Percentiles rank a stretch among this genome's conserved stretches.
These are phyloP conservation scores for Drosophila paulistorum DNA, from an alignment of 1,140 invertebrate genomes.

Conservation along the genomic window DNA sequence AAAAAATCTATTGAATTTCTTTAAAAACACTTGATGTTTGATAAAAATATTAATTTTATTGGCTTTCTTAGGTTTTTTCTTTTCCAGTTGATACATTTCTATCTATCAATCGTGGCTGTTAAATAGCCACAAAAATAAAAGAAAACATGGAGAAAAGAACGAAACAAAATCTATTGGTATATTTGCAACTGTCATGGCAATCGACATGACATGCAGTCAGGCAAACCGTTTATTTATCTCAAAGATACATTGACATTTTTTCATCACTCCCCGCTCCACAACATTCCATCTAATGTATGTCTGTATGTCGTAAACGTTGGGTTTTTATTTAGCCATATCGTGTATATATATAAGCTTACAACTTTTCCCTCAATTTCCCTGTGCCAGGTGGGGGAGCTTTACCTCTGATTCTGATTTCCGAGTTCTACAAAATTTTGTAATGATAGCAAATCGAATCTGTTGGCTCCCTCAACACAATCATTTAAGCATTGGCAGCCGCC, in stretches of 20 bases:
- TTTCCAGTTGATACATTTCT: slow-evolving; percentile 1
- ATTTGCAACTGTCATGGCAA: slow-evolving; percentile 49
- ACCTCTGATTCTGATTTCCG: neutral
- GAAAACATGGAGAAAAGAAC: neutral
- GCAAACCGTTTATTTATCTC: slow-evolving; percentile 56
- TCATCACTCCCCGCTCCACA: neutral
- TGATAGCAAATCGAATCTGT: too few species aligned
- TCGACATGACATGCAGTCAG: slow-evolving; percentile 31
- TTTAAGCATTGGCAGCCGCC: neutral
- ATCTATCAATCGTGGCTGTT: slow-evolving; percentile 12
- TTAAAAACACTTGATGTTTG: slow-evolving; percentile 35
- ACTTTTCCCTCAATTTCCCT: neutral
- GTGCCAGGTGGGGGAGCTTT: too few species aligned
- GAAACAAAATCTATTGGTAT: slow-evolving; percentile 17
- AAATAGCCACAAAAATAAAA: neutral
- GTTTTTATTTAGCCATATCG: slow-evolving; percentile 46
- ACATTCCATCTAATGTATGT: neutral
- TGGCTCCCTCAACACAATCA: too few species aligned
- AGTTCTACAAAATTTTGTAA: neutral
- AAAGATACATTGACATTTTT: slow-evolving; percentile 35
- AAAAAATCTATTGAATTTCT: slow-evolving; percentile 61
- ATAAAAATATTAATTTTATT: neutral
- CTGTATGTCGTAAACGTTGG: slow-evolving; percentile 25
- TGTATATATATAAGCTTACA: slow-evolving; percentile 47
- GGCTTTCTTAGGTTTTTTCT: neutral